Percentiles rank a stretch among this genome's conserved stretches.
Evolutionary conservation across 2,797 vertebrate species (phyloP).

Genomic region (Allochrocebus solatus): DNA sequence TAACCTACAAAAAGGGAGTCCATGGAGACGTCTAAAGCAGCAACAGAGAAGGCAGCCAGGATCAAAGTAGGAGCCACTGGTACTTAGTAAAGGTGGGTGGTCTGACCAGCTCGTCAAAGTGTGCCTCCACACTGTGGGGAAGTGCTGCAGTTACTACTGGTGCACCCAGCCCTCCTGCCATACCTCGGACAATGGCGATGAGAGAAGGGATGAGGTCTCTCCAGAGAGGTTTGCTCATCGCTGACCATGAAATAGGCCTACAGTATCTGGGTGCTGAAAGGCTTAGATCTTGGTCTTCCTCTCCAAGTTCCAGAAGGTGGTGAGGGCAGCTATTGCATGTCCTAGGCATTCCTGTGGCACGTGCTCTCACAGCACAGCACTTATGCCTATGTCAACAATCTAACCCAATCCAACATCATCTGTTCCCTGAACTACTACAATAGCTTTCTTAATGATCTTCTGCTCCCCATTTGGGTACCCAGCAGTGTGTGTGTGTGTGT

Average conservation of each 20-base stretch:
- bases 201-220: neutral
- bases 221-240: neutral
- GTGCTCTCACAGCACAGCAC: neutral
- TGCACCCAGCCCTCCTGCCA: too few relatives aligned
- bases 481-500: too few relatives aligned
- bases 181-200: too few relatives aligned
- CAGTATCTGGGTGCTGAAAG: neutral
- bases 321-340: neutral
- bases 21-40: neutral
- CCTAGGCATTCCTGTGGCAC: neutral
- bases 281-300: neutral
- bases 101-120: accelerated
- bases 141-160: neutral
- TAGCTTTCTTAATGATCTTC: neutral
- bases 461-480: neutral
- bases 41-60: neutral
- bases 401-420: too few relatives aligned
- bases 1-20: neutral
- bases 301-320: neutral
- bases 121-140: accelerated
- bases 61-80: accelerated
- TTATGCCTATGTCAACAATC: too few relatives aligned
- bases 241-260: neutral
- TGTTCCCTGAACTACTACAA: neutral
- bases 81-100: neutral